Percentiles rank a stretch among this genome's conserved stretches.
These are phyloP conservation scores for Orgyia antiqua DNA, from an alignment of 2,888 invertebrate genomes.

Conservation along the genomic window DNA sequence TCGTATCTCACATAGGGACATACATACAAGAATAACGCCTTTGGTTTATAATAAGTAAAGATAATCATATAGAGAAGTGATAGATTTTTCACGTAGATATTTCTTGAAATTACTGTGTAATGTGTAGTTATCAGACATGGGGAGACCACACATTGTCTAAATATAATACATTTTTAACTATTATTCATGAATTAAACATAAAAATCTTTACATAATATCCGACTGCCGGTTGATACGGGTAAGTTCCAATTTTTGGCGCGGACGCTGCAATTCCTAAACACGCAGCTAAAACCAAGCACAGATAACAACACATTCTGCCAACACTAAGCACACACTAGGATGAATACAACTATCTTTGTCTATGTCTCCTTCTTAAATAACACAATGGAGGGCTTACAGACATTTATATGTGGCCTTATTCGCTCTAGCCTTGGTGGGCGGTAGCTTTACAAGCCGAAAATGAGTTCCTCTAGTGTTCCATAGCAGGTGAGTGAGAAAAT, in stretches of 20 bases:
- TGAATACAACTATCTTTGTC: slow-evolving; percentile 42
- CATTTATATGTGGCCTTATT: slow-evolving; percentile 76
- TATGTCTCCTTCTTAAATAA: slow-evolving; percentile 54
- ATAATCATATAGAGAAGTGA: too few species aligned
- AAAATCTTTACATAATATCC: not conserved
- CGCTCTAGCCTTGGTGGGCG: slow-evolving; percentile 55
- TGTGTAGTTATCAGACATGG: too few species aligned
- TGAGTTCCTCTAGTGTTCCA: slow-evolving; percentile 50
- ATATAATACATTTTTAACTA: too few species aligned
- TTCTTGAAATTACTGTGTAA: too few species aligned
- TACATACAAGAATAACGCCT: too few species aligned
- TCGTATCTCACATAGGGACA: too few species aligned
- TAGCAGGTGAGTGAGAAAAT: slow-evolving; percentile 59
- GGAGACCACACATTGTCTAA: too few species aligned
- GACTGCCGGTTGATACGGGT: not conserved
- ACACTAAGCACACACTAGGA: slow-evolving; percentile 21
- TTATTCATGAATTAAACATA: too few species aligned
- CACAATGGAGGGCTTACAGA: slow-evolving; percentile 55
- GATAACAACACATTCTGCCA: slow-evolving; percentile 42
- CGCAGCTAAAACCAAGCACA: slow-evolving; percentile 43
- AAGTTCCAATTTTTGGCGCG: slow-evolving; percentile 38
- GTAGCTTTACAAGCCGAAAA: slow-evolving; percentile 53
- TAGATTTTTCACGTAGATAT: too few species aligned
- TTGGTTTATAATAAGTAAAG: too few species aligned
- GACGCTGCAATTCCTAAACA: slow-evolving; percentile 41